Evolutionary conservation across 1,140 invertebrate genomes (phyloP).

Genomic region (Trinorchestia longiramus): DNA sequence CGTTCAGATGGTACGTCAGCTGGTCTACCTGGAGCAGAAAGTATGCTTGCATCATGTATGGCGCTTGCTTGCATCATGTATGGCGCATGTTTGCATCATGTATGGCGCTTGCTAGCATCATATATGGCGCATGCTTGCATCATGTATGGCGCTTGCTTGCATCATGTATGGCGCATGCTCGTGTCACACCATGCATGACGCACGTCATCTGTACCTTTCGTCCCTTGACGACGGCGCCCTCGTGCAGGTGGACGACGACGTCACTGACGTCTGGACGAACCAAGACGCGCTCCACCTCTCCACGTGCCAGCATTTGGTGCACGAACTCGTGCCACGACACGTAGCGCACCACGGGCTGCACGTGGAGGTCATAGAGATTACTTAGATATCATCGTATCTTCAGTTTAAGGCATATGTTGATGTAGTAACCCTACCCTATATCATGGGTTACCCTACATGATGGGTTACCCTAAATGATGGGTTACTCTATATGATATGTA

Average conservation of each 20-base stretch:
- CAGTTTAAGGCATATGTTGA: not conserved
- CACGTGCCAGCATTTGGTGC: conserved; percentile 90
- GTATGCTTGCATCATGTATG: too few species aligned
- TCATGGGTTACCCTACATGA: not conserved
- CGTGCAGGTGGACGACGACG: conserved; percentile 85
- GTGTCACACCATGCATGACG: not conserved
- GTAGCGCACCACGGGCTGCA: conserved; percentile 71
- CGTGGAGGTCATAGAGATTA: not conserved
- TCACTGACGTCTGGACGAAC: conserved; percentile 85
- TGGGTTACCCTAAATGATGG: not conserved
- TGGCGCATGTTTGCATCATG: too few species aligned
- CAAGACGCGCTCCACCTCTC: conserved; percentile 90
- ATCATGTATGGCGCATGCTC: too few species aligned
- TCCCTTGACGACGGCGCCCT: conserved; percentile 90
- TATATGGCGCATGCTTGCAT: too few species aligned
- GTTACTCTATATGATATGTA: too few species aligned
- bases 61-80: too few species aligned
- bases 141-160: too few species aligned
- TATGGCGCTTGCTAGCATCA: too few species aligned
- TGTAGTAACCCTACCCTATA: conserved; percentile 29
- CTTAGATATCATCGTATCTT: not conserved
- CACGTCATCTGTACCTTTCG: conserved; percentile 73
- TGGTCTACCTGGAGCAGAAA: conserved; percentile 73
- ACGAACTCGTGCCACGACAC: conserved; percentile 97
- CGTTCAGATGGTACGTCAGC: conserved; percentile 83